Conservation (phyloP, 2,888 invertebrate species). For the Nephrotoma flavescens region DNA sequence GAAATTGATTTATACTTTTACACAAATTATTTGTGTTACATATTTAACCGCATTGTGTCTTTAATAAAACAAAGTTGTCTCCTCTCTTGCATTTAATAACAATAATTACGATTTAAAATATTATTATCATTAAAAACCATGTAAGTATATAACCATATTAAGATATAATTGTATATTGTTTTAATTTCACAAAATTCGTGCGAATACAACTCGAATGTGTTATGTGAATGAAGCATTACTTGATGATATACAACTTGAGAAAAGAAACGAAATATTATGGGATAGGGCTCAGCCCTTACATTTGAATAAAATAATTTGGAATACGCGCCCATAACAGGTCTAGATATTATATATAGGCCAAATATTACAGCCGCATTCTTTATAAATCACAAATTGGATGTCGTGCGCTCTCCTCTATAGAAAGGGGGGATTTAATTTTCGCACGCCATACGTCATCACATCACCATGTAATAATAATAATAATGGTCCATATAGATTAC, state of each 20-base stretch:
- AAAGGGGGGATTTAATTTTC: neutral
- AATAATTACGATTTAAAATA: neutral
- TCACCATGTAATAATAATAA: too few species aligned
- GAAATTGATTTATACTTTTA: too few species aligned
- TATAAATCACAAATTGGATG: neutral
- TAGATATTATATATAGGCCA: neutral
- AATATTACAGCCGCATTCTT: neutral
- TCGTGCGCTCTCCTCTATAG: neutral
- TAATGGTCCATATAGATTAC: neutral
- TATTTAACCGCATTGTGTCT: neutral
- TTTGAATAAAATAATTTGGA: neutral
- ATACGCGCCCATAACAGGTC: neutral
- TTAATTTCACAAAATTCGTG: neutral
- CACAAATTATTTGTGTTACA: too few species aligned
- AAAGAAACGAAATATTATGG: neutral
- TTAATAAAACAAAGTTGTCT: neutral
- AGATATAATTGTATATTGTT: neutral
- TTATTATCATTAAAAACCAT: neutral
- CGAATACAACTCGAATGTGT: neutral
- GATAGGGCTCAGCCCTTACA: neutral
- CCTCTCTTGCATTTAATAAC: neutral
- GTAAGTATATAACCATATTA: neutral
- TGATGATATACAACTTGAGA: neutral
- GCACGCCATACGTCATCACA: neutral
- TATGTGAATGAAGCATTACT: neutral